Conservation (phyloP, 2,888 invertebrate species). For the Anarsia innoxiella region DNA sequence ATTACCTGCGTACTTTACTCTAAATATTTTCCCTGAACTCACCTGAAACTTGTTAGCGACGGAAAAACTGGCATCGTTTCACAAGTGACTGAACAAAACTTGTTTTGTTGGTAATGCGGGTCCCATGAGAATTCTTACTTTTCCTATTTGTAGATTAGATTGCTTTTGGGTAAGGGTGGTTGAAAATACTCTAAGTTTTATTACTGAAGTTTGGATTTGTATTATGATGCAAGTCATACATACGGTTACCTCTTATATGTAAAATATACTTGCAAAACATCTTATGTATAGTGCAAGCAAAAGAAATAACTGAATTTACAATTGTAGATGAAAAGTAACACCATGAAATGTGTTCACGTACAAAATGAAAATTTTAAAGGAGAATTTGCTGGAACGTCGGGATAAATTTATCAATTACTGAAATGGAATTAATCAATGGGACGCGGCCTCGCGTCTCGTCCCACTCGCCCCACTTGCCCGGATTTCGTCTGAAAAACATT, state of each 20-base stretch:
- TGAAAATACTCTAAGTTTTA: too few relatives aligned
- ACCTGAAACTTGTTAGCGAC: conserved; percentile 1
- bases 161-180: too few relatives aligned
- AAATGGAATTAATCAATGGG: conserved; percentile 29
- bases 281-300: too few relatives aligned
- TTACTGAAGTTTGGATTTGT: too few relatives aligned
- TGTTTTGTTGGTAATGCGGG: neutral
- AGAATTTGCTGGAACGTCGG: conserved; percentile 9
- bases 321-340: too few relatives aligned
- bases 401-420: conserved; percentile 26
- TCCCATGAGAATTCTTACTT: neutral
- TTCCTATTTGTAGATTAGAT: neutral
- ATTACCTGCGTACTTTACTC: conserved; percentile 40
- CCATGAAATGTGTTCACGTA: too few relatives aligned
- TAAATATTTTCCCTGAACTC: conserved; percentile 31
- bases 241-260: too few relatives aligned
- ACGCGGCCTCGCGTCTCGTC: conserved; percentile 20
- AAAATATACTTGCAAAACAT: too few relatives aligned
- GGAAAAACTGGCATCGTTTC: neutral
- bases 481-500: neutral
- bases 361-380: conserved; percentile 6
- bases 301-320: too few relatives aligned
- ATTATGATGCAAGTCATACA: too few relatives aligned
- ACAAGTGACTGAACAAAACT: neutral
- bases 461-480: too few relatives aligned